A percentile compares a stretch with the other conserved stretches of the same genome.
These are phyloP conservation scores for Gallinago solitaria DNA, from an alignment of 2,797 vertebrate species.

Conservation along the genomic window DNA sequence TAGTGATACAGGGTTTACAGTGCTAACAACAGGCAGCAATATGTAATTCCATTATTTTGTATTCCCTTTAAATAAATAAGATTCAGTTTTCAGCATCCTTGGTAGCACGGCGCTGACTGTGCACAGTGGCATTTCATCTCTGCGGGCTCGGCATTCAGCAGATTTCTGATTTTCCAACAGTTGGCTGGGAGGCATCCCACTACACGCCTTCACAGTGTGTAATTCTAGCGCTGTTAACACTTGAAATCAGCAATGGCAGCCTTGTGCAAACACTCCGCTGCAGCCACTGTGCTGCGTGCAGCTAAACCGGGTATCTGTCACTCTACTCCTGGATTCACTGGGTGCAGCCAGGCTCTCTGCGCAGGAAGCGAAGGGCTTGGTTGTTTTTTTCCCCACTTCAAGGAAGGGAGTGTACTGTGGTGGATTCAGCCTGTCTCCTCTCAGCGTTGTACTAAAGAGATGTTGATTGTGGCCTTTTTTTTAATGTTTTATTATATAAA, in stretches of 20 bases:
- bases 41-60: not conserved
- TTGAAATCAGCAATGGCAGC: not conserved
- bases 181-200: not conserved
- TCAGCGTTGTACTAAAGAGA: not conserved
- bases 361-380: not conserved
- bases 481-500: not conserved
- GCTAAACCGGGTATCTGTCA: not conserved
- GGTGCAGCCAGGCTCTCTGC: not conserved
- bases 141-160: not conserved
- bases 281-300: not conserved
- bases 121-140: slow-evolving; percentile 4
- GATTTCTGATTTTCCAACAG: slow-evolving; percentile 25
- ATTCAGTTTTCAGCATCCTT: not conserved
- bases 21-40: not conserved
- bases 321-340: not conserved
- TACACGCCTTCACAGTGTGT: not conserved
- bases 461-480: not conserved
- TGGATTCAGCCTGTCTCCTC: not conserved
- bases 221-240: not conserved
- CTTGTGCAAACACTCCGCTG: not conserved
- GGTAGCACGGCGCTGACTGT: not conserved
- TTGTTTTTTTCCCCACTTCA: not conserved
- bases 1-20: not conserved
- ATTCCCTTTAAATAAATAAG: not conserved
- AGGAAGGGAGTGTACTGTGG: not conserved